Conservation (phyloP, 2,888 invertebrate species). For the Eristalinus aeneus region DNA sequence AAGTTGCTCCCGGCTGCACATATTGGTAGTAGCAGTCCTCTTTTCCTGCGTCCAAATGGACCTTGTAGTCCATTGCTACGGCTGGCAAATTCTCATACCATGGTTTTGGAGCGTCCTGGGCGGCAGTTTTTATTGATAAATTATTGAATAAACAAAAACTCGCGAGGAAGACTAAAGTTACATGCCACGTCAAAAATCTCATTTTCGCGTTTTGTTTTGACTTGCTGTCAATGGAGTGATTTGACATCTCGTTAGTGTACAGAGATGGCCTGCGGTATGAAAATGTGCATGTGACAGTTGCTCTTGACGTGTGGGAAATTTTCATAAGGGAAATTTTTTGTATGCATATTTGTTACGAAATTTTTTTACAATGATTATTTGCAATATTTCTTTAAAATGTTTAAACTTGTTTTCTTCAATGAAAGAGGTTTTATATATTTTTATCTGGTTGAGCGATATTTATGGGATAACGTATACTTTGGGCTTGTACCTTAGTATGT, state of each 20-base stretch:
- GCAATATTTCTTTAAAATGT: too few relatives aligned
- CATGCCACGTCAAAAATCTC: slow-evolving; percentile 79
- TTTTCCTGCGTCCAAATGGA: slow-evolving; percentile 95
- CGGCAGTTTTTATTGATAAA: slow-evolving; percentile 71
- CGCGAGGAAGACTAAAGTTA: slow-evolving; percentile 70
- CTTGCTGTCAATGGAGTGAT: slow-evolving; percentile 20
- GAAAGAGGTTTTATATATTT: too few relatives aligned
- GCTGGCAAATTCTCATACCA: slow-evolving; percentile 95
- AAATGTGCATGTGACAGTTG: not conserved
- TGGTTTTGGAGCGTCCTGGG: slow-evolving; percentile 83
- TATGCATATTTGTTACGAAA: not conserved
- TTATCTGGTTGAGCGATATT: too few relatives aligned
- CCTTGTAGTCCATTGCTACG: slow-evolving; percentile 97
- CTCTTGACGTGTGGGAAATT: not conserved
- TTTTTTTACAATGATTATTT: too few relatives aligned
- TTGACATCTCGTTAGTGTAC: slow-evolving; percentile 19
- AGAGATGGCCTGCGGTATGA: slow-evolving; percentile 24
- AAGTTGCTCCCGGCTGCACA: slow-evolving; percentile 94
- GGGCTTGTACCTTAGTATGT: too few relatives aligned
- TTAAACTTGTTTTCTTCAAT: too few relatives aligned
- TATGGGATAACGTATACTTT: too few relatives aligned
- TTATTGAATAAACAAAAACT: slow-evolving; percentile 73
- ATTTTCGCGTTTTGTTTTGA: slow-evolving; percentile 70
- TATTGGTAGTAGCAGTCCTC: slow-evolving; percentile 98
- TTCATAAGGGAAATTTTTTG: not conserved